phyloP scores from a whole-genome alignment of 2,113 vertebrate genomes.

The Antennarius striatus region DNA sequence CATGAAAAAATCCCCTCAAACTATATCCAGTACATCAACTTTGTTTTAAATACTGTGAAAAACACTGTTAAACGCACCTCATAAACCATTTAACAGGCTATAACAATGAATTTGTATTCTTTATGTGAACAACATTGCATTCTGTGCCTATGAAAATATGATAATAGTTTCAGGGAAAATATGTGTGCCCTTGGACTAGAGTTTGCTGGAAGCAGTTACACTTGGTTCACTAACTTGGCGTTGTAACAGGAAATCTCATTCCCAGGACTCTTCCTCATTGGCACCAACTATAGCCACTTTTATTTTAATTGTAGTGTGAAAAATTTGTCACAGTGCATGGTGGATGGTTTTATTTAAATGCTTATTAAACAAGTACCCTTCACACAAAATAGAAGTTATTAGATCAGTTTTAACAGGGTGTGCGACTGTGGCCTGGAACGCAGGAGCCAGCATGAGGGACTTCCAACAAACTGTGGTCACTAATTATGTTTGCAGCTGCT shows the following conservation, averaged over 20 bases:
- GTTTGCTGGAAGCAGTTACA: slow-evolving; percentile 32
- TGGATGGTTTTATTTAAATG: no score
- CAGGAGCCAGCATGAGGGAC: slow-evolving; percentile 44
- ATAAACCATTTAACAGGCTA: slow-evolving; percentile 6
- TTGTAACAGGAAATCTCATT: slow-evolving; percentile 42
- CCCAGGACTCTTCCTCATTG: slow-evolving; percentile 26
- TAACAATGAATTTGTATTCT: slow-evolving; percentile 5
- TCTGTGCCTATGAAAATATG: slow-evolving; percentile 11
- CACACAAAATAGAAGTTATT: slow-evolving; percentile 45
- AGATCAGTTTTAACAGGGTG: slow-evolving; percentile 32
- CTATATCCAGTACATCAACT: neutral
- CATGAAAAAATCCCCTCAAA: slow-evolving; percentile 16
- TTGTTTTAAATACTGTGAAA: slow-evolving; percentile 1
- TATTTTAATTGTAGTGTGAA: slow-evolving; percentile 37
- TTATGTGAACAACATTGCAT: neutral
- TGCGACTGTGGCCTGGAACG: slow-evolving; percentile 52
- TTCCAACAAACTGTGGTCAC: slow-evolving; percentile 54
- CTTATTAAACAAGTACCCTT: neutral
- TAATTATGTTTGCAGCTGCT: slow-evolving; percentile 69
- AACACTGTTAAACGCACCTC: neutral
- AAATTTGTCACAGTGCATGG: no score
- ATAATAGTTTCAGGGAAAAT: slow-evolving; percentile 50
- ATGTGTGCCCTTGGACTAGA: slow-evolving; percentile 18
- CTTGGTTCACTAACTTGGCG: slow-evolving; percentile 45
- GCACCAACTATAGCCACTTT: slow-evolving; percentile 21